A percentile compares a stretch with the other conserved stretches of the same genome.
These are phyloP conservation scores for Mesoligia furuncula DNA, from an alignment of 2,888 invertebrate species.

Conservation along the genomic window DNA sequence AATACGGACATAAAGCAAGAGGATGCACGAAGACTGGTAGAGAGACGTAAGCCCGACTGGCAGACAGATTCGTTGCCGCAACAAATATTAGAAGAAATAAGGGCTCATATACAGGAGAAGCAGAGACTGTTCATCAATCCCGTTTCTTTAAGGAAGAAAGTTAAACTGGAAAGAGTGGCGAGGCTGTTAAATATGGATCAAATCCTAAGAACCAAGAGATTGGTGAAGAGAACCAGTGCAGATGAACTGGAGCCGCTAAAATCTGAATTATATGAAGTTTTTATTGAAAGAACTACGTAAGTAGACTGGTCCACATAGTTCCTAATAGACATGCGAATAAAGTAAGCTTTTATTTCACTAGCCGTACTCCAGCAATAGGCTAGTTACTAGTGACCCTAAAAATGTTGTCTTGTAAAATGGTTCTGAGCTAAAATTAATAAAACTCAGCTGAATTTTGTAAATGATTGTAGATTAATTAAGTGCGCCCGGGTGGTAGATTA, in stretches of 20 bases:
- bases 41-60: slow-evolving; percentile 73
- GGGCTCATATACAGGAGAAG: slow-evolving; percentile 77
- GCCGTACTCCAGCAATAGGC: not conserved
- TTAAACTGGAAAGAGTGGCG: slow-evolving; percentile 81
- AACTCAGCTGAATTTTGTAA: not conserved
- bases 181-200: slow-evolving; percentile 80
- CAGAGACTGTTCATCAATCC: slow-evolving; percentile 73
- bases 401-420: not conserved
- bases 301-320: slow-evolving; percentile 62
- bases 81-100: slow-evolving; percentile 79
- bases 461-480: not conserved
- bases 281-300: slow-evolving; percentile 81
- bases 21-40: slow-evolving; percentile 16
- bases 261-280: slow-evolving; percentile 73
- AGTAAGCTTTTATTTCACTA: slow-evolving; percentile 20
- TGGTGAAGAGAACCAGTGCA: slow-evolving; percentile 1
- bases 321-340: not conserved
- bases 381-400: not conserved
- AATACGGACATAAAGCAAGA: slow-evolving; percentile 1
- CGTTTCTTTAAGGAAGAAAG: slow-evolving; percentile 77
- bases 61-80: slow-evolving; percentile 78
- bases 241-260: slow-evolving; percentile 2
- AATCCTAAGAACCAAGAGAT: slow-evolving; percentile 73
- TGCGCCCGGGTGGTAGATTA: not conserved
- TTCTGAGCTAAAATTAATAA: not conserved